Evolutionary conservation across 2,888 invertebrate species (phyloP).

Genomic region (Leptothorax acervorum): DNA sequence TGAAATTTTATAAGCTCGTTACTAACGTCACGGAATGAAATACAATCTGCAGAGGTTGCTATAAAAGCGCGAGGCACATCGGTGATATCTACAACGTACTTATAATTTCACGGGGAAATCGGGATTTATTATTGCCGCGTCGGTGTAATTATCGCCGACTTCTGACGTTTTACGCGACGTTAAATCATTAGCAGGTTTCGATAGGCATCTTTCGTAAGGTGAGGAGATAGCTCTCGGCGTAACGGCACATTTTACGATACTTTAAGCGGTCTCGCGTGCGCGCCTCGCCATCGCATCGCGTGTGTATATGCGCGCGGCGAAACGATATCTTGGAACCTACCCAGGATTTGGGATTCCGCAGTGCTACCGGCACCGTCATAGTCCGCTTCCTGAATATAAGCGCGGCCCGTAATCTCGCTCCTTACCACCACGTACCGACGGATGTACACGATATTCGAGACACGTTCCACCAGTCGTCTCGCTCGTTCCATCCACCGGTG

Average conservation of each 20-base stretch:
- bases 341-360: slow-evolving; percentile 56
- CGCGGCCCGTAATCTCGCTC: slow-evolving; percentile 42
- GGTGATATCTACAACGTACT: neutral
- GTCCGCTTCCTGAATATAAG: slow-evolving; percentile 43
- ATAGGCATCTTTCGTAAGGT: slow-evolving; percentile 4
- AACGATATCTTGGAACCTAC: slow-evolving; percentile 45
- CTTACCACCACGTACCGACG: slow-evolving; percentile 30
- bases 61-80: slow-evolving; percentile 10
- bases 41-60: neutral
- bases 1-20: slow-evolving; percentile 20
- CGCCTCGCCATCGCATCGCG: slow-evolving; percentile 2
- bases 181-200: slow-evolving; percentile 28
- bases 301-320: slow-evolving; percentile 14
- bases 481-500: slow-evolving; percentile 42
- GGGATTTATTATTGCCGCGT: slow-evolving; percentile 31
- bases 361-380: slow-evolving; percentile 21
- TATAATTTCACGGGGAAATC: neutral
- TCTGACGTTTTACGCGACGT: slow-evolving; percentile 16
- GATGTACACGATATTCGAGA: slow-evolving; percentile 55
- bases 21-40: neutral
- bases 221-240: slow-evolving; percentile 8
- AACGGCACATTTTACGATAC: slow-evolving; percentile 49
- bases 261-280: slow-evolving; percentile 36
- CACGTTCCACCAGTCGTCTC: slow-evolving; percentile 49
- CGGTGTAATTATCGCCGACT: slow-evolving; percentile 26